Base-by-base conservation (phyloP, 2,797 vertebrate genomes). In the Hyperoplus lanceolatus region DNA sequence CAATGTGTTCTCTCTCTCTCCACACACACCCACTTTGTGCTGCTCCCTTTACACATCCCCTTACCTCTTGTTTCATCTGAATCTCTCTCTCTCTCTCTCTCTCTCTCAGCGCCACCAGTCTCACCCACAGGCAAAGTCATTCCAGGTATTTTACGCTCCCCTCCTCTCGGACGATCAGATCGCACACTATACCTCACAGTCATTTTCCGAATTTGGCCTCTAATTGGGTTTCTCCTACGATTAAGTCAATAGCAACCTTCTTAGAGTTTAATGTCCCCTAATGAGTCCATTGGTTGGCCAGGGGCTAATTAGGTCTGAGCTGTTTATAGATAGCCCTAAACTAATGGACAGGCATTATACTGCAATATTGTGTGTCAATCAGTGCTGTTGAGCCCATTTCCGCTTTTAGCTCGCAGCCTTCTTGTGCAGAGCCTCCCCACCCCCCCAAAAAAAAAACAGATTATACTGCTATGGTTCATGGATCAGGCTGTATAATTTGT, bases 191-290 rank as follows among this genome's bases (percentile, higher is more conserved):
- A 73, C 79, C 88, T 84, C 73, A 64, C 72, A 88, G 90, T 88
- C 72, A 90, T 92, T 93, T 91, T 87, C 76, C 80, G 90, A 89
- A 92, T 87, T 73, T 85, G 72, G 76, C 75, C 81, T 51, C 86
- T 94, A 94, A 93, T 94, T 94, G 88, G 81, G 87, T 90, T 92
- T 87, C 92, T 91, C 86, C 83, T 83, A 75, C 45, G 79, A 94
- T 95, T 94, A 91, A 90, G 85, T 93, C 90, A 93, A 94, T 93
- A 94, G 90, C 88, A 93, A 91, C 89, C 84, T 89, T 94, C 91
- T 95, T 93, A 92, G 86, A 75, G 80, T 93, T 91, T 93, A 95
- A 95, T 93, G 90, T 92, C 76, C 85, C 83, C 42, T 94, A 95
- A 96, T 93, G 92, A 94, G 87, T 84, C 86, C 79, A 90, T 93